Base-by-base conservation (phyloP, 1,140 invertebrate species). In the Dendrolimus punctatus region DNA sequence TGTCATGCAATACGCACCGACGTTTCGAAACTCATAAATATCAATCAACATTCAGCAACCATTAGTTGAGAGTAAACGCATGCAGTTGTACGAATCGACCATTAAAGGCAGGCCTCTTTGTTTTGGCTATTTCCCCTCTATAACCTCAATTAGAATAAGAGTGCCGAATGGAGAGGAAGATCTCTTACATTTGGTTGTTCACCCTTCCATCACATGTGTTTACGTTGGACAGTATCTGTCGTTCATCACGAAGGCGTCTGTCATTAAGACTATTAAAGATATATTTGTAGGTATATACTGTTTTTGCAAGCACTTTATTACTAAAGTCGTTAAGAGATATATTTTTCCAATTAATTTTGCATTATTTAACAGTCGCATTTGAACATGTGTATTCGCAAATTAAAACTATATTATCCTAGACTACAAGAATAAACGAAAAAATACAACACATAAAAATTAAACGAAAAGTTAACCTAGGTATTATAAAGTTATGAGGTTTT, bases 21-120 rank as follows among this genome's bases (percentile, higher is more conserved):
- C 64, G 61, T 65, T 69, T 69, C 63, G 55, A 67, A 71, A 71
- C 60, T 61, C 71, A 71, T 74, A 74, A 74, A 74, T 74, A 74
- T 74, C 71, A 69, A 74, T 71, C 66, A 71, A 53, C 58, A 51
- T 57, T 66, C 66, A 74, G 71, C 71, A 71, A 55, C 62, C 51
- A 53, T 44, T 51, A 60, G 61, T 55, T 55, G 52, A 49, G 58
- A 55, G 59, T 58, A 62, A 59, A 68, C 57, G 53, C 59, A 55
- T 71, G 59, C 57, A 60, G 56, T 53, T 50, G 50, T 23, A 23
- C 39, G 46, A 47, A 55, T 37, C 39, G 40, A 53, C 68, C 55
- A 71, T 8, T 40, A 43, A 47, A 37, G 45, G 9, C 40, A 49
- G 40, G 49, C 9, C 47, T 6, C 49, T 49, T 23, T 36, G n/a